Percentiles rank a stretch among this genome's conserved stretches.
These are phyloP conservation scores for Regulus satrapa DNA, from an alignment of 2,113 vertebrate genomes.

Conservation along the genomic window DNA sequence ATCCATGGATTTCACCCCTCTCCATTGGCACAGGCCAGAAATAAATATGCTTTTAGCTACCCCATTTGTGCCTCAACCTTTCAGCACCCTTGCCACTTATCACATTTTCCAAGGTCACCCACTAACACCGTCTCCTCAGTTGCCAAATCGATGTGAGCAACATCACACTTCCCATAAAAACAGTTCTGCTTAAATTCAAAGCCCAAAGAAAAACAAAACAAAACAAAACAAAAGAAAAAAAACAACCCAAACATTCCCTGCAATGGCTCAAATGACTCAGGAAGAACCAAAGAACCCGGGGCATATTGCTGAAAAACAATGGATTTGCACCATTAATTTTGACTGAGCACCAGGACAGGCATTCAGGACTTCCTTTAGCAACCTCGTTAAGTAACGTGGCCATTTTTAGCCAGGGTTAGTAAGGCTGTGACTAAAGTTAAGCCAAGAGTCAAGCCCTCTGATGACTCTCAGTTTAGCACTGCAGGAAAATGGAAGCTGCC, in stretches of 20 bases:
- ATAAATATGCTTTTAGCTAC: constrained; percentile 61
- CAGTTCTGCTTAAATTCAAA: neutral
- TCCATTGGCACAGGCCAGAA: neutral
- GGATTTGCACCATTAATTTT: neutral
- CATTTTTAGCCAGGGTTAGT: neutral
- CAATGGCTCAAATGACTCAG: neutral
- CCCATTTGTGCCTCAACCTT: constrained; percentile 66
- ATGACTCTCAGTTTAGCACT: neutral
- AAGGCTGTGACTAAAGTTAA: neutral
- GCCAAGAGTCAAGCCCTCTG: neutral
- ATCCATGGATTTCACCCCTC: constrained; percentile 10
- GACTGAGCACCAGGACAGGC: neutral
- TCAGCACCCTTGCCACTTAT: constrained; percentile 73
- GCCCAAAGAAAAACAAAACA: neutral
- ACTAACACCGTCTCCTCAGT: constrained; percentile 50
- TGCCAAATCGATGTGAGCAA: constrained; percentile 59
- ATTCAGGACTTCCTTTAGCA: neutral
- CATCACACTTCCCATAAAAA: constrained; percentile 60
- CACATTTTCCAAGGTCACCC: constrained; percentile 72
- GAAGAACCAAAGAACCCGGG: neutral
- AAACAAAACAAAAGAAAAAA: too few relatives aligned
- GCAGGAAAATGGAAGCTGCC: neutral
- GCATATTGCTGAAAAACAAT: neutral
- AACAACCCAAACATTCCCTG: neutral
- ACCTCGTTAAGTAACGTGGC: too few relatives aligned